These are phyloP conservation scores for Drosophila micromelanica DNA, from an alignment of 1,140 invertebrate species.

Conservation along the genomic window DNA sequence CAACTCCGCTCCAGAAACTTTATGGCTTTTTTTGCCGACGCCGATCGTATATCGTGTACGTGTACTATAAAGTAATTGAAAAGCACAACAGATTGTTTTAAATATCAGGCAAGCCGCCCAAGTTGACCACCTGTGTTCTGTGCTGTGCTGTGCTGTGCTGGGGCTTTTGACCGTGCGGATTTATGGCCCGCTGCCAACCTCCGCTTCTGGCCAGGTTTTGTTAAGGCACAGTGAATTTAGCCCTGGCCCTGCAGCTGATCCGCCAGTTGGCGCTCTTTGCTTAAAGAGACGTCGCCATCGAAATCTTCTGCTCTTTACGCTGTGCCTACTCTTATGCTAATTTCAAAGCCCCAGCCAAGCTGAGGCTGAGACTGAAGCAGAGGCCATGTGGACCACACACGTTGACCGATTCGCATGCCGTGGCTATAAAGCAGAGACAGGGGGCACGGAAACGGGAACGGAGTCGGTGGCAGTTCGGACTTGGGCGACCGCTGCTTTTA, in stretches of 20 bases:
- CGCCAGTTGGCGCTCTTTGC: constrained; percentile 40
- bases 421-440: background rate
- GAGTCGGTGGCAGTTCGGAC: background rate
- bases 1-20: constrained; percentile 46
- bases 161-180: constrained; percentile 41
- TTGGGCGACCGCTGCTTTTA: constrained; percentile 40
- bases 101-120: constrained; percentile 77
- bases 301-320: constrained; percentile 26
- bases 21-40: constrained; percentile 30
- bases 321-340: constrained; percentile 71
- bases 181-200: constrained; percentile 57
- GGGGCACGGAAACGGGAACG: background rate
- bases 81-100: constrained; percentile 83
- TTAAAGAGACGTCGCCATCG: constrained; percentile 25
- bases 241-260: constrained; percentile 40
- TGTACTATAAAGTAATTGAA: constrained; percentile 81
- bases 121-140: constrained; percentile 76
- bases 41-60: constrained; percentile 75
- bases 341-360: constrained; percentile 50
- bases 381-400: constrained; percentile 73
- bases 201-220: constrained; percentile 6
- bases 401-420: constrained; percentile 65
- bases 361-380: constrained; percentile 1
- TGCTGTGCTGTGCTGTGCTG: constrained; percentile 57
- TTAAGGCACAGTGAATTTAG: too few species aligned